These are phyloP conservation scores for Daphoenositta chrysoptera DNA, from an alignment of 2,113 vertebrate genomes.

Conservation along the genomic window DNA sequence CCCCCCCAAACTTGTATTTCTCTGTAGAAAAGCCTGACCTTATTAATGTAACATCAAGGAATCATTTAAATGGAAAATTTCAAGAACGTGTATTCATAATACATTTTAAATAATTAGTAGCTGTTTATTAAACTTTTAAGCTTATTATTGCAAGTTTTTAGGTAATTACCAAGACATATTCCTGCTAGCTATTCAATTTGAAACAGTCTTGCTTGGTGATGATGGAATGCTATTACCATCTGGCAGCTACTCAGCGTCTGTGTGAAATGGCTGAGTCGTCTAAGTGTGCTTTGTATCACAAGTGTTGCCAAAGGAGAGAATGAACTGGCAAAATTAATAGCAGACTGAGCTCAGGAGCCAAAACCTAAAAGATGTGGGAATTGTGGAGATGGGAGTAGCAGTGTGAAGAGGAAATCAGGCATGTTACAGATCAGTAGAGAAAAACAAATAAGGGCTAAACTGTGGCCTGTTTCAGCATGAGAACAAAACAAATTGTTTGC, in stretches of 20 bases:
- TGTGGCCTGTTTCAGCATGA: background rate
- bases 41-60: background rate
- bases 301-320: background rate
- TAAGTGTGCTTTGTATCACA: background rate
- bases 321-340: background rate
- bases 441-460: background rate
- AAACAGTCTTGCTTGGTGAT: background rate
- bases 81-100: background rate
- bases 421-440: background rate
- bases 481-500: background rate
- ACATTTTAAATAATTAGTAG: background rate
- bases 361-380: background rate
- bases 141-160: background rate
- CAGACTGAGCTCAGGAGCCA: background rate
- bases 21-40: background rate
- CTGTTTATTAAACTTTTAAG: background rate
- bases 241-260: background rate
- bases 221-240: background rate
- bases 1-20: background rate
- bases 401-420: background rate
- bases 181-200: background rate
- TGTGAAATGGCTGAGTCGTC: background rate
- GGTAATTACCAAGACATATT: background rate
- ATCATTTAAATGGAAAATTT: background rate
- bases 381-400: background rate